Conservation (phyloP, 2,113 vertebrate genomes). For the Ancistrus triradiatus region DNA sequence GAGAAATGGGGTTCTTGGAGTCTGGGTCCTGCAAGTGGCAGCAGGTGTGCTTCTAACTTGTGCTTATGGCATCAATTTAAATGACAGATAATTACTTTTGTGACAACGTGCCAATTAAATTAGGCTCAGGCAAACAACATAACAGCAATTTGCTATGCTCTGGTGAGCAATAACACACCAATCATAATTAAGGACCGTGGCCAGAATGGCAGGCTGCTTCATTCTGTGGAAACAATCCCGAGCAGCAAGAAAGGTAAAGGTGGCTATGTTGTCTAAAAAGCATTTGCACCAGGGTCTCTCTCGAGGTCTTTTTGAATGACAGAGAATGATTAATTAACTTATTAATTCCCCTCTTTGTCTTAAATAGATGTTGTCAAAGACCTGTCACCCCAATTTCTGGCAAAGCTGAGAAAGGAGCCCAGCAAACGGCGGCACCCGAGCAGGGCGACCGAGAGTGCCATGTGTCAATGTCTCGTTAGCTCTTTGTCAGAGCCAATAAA, state of each 20-base stretch:
- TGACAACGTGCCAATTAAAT: slow-evolving; percentile 96
- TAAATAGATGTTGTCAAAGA: slow-evolving; percentile 48
- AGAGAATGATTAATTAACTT: slow-evolving; percentile 46
- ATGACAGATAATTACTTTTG: slow-evolving; percentile 95
- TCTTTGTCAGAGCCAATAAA: slow-evolving; percentile 39
- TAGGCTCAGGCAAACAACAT: slow-evolving; percentile 94
- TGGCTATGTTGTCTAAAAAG: neutral
- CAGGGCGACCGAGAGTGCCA: slow-evolving; percentile 23
- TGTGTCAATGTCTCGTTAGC: slow-evolving; percentile 37
- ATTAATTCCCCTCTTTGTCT: slow-evolving; percentile 39
- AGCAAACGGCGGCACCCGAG: slow-evolving; percentile 12
- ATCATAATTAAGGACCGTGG: slow-evolving; percentile 92
- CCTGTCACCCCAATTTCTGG: slow-evolving; percentile 42
- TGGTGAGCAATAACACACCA: slow-evolving; percentile 89
- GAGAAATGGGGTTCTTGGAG: neutral
- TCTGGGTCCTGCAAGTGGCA: slow-evolving; percentile 63
- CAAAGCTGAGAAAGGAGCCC: slow-evolving; percentile 27
- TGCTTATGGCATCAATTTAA: slow-evolving; percentile 92
- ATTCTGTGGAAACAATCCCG: slow-evolving; percentile 46
- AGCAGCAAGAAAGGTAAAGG: slow-evolving; percentile 9
- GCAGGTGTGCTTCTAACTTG: slow-evolving; percentile 84
- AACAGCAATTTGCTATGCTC: slow-evolving; percentile 94
- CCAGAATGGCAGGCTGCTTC: slow-evolving; percentile 83
- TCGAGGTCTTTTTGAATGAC: slow-evolving; percentile 32
- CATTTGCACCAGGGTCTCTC: slow-evolving; percentile 13